phyloP scores from a whole-genome alignment of 1,140 invertebrate genomes.

The Drosophila ercepeae region DNA sequence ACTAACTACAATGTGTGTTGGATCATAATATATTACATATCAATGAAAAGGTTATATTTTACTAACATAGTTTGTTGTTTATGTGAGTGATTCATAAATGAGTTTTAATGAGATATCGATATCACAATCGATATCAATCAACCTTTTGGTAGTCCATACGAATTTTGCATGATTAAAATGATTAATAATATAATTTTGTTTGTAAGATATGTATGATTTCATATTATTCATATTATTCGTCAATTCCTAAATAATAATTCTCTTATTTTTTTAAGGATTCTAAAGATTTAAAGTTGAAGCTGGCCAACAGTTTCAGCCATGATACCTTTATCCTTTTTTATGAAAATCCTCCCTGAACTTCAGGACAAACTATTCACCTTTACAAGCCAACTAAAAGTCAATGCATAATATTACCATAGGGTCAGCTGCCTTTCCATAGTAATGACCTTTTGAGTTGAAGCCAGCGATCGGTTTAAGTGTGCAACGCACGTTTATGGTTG shows the following conservation, averaged over 20 bases:
- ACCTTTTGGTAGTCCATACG: too few species aligned
- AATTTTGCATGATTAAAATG: too few species aligned
- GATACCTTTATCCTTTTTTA: conserved; percentile 1
- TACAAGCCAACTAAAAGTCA: conserved; percentile 21
- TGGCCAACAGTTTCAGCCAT: background rate
- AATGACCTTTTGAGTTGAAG: conserved; percentile 9
- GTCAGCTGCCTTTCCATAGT: conserved; percentile 3
- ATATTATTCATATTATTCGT: background rate
- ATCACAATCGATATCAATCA: too few species aligned
- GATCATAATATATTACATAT: too few species aligned
- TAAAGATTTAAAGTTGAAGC: background rate
- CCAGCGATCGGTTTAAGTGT: conserved; percentile 37
- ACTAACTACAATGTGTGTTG: background rate
- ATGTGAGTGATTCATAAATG: background rate
- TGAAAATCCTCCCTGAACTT: conserved; percentile 25
- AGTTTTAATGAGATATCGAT: too few species aligned
- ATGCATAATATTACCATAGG: conserved; percentile 39
- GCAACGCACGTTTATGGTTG: conserved; percentile 48
- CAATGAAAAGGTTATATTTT: background rate
- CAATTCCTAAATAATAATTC: too few species aligned
- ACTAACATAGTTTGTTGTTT: background rate
- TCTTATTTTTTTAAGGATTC: background rate
- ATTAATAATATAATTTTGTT: too few species aligned
- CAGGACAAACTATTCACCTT: conserved; percentile 7
- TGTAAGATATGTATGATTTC: too few species aligned